These are phyloP conservation scores for Megaceryle maxima DNA, from an alignment of 2,113 vertebrate species.

Conservation along the genomic window DNA sequence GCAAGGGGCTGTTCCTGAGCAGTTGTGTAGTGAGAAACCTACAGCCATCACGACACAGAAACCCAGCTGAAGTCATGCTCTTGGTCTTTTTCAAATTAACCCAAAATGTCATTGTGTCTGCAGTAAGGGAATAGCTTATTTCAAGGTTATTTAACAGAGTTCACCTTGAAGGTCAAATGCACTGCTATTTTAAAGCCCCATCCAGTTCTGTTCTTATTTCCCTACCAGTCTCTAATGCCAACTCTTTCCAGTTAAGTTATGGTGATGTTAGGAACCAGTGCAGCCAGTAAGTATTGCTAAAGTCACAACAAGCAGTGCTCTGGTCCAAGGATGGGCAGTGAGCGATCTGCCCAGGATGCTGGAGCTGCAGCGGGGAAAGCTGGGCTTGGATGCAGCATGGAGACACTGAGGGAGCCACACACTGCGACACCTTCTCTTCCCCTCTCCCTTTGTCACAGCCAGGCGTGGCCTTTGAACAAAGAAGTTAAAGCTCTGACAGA, in stretches of 20 bases:
- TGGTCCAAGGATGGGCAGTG: rapidly evolving
- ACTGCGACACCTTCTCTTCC: background rate
- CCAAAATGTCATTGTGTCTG: background rate
- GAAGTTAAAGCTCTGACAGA: background rate
- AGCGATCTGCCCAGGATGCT: background rate
- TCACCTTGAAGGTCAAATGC: background rate
- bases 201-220: background rate
- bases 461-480: rapidly evolving
- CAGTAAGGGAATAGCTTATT: background rate
- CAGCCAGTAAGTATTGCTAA: background rate
- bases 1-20: background rate
- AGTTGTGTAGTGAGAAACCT: rapidly evolving
- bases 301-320: background rate
- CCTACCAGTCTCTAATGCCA: background rate
- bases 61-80: background rate
- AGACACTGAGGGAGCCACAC: background rate
- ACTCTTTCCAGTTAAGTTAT: background rate
- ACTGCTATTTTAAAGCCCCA: background rate
- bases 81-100: background rate
- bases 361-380: background rate
- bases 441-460: background rate
- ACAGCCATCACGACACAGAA: rapidly evolving
- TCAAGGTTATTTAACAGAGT: background rate
- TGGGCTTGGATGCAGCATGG: background rate
- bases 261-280: background rate